Evolutionary conservation across 2,113 vertebrate genomes (phyloP).

Genomic region (Cyphotilapia sp.): DNA sequence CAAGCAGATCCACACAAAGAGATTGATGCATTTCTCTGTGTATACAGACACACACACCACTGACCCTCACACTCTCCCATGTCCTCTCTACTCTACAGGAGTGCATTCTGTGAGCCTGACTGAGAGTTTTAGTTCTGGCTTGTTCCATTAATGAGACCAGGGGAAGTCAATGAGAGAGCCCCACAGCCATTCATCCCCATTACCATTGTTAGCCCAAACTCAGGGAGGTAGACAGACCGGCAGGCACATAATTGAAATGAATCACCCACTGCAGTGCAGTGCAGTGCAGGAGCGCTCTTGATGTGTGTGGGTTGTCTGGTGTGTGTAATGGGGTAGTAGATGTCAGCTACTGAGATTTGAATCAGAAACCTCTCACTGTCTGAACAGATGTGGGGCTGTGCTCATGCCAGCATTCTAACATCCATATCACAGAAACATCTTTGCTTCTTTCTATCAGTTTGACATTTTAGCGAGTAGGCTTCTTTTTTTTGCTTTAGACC

Average conservation of each 20-base stretch:
- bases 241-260: slow-evolving; percentile 44
- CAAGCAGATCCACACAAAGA: background rate
- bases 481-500: background rate
- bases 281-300: background rate
- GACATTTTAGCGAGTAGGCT: background rate
- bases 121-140: slow-evolving; percentile 7
- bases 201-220: slow-evolving; percentile 30
- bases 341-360: background rate
- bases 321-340: background rate
- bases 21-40: background rate
- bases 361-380: background rate
- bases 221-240: slow-evolving; percentile 6
- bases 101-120: background rate
- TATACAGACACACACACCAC: background rate
- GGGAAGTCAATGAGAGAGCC: slow-evolving; percentile 46
- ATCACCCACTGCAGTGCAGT: slow-evolving; percentile 14
- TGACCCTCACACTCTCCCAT: background rate
- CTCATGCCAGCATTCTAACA: background rate
- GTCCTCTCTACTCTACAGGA: background rate
- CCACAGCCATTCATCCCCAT: slow-evolving; percentile 46
- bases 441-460: background rate
- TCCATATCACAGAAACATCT: background rate
- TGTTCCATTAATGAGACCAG: slow-evolving; percentile 49
- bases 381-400: background rate
- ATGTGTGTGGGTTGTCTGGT: background rate